Conservation (phyloP, 2,888 invertebrate species). For the Beris morrisii region DNA sequence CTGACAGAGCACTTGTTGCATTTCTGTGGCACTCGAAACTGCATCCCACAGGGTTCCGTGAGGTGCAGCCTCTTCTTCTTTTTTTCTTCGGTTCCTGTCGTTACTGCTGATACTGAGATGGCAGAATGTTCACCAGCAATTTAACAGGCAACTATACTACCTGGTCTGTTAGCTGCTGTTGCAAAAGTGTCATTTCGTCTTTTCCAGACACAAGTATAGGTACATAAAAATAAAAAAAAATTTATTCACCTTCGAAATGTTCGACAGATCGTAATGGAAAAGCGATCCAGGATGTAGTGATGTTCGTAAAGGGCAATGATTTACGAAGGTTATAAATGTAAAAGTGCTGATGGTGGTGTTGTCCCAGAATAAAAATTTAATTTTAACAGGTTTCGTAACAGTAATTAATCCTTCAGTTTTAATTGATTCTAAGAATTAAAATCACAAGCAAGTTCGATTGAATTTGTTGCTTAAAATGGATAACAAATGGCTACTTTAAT, state of each 20-base stretch:
- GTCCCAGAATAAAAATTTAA: too few relatives aligned
- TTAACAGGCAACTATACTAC: conserved; percentile 16
- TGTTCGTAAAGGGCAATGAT: not conserved
- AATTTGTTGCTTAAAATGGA: too few relatives aligned
- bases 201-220: not conserved
- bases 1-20: conserved; percentile 37
- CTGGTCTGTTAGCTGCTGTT: conserved; percentile 4
- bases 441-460: too few relatives aligned
- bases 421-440: too few relatives aligned
- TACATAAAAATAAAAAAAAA: not conserved
- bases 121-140: conserved; percentile 13
- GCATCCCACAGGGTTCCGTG: conserved; percentile 10
- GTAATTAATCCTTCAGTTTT: too few relatives aligned
- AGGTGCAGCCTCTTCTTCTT: not conserved
- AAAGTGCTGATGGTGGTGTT: too few relatives aligned
- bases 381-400: too few relatives aligned
- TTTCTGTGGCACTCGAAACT: conserved; percentile 27
- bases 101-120: conserved; percentile 3
- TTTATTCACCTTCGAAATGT: conserved; percentile 5
- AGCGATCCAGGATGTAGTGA: conserved; percentile 8
- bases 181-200: conserved; percentile 14
- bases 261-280: conserved; percentile 9
- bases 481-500: too few relatives aligned
- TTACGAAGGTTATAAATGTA: conserved; percentile 5
- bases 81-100: not conserved